Evolutionary conservation across 2,888 invertebrate genomes (phyloP).

Genomic region (Nezara viridula): DNA sequence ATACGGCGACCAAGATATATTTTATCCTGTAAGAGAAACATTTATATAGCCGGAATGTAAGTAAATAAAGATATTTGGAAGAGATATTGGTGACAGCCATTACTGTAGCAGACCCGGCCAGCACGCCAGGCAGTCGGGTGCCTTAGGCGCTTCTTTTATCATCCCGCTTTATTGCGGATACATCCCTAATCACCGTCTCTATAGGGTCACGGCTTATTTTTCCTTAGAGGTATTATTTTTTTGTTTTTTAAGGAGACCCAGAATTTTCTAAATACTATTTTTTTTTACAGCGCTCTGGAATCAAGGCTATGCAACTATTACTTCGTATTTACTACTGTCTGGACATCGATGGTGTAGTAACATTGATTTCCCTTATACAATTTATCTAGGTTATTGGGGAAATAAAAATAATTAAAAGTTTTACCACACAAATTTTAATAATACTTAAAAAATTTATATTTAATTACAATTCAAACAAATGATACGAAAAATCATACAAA

Average conservation of each 20-base stretch:
- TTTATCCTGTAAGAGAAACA: not conserved
- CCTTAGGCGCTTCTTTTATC: not conserved
- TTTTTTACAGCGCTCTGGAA: not conserved
- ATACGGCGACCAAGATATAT: not conserved
- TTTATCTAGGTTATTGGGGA: too few species aligned
- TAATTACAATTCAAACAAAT: too few species aligned
- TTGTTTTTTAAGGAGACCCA: not conserved
- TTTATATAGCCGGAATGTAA: not conserved
- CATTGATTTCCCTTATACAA: not conserved
- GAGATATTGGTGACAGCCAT: not conserved
- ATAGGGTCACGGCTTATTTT: not conserved
- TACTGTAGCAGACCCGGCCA: not conserved
- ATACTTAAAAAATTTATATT: too few species aligned
- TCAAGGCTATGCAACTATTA: not conserved
- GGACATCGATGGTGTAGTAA: not conserved
- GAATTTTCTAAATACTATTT: not conserved
- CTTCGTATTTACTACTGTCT: not conserved
- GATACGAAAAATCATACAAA: too few species aligned
- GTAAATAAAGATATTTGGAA: not conserved
- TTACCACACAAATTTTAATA: too few species aligned
- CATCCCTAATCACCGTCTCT: slow-evolving; percentile 17
- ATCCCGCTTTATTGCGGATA: slow-evolving; percentile 11
- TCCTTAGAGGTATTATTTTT: not conserved
- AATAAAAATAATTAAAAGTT: too few species aligned
- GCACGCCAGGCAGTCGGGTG: slow-evolving; percentile 14